A percentile compares a stretch with the other conserved stretches of the same genome.
These are phyloP conservation scores for Bufo bufo DNA, from an alignment of 2,113 vertebrate species.

Conservation along the genomic window DNA sequence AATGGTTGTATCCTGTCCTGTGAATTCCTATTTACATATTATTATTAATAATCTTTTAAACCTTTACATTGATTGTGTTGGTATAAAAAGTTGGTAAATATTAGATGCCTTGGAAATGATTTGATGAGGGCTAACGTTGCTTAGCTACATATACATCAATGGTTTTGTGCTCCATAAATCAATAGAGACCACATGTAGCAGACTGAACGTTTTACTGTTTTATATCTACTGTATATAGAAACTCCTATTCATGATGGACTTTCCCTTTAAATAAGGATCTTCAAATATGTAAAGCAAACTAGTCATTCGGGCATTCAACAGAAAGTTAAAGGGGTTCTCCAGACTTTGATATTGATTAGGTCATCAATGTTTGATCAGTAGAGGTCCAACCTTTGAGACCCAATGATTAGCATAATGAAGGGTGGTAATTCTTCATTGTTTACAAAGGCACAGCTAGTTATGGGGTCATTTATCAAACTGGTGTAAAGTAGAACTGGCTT, in stretches of 20 bases:
- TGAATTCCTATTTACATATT: neutral
- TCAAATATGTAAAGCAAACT: no score
- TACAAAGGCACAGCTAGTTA: neutral
- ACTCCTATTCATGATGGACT: no score
- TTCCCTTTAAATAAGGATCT: no score
- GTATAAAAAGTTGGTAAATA: conserved; percentile 34
- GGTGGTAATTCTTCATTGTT: neutral
- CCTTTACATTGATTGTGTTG: neutral
- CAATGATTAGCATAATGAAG: no score
- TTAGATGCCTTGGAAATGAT: conserved; percentile 1
- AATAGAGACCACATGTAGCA: neutral
- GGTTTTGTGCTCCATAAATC: conserved; percentile 7
- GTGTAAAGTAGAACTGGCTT: no score
- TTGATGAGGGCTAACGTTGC: conserved; percentile 17
- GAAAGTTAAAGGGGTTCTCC: neutral
- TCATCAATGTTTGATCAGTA: no score
- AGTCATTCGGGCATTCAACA: no score
- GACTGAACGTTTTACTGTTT: neutral
- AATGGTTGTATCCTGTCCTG: neutral
- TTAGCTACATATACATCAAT: conserved; percentile 1
- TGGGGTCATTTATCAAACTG: no score
- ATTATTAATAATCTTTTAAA: neutral
- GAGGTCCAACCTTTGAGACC: no score
- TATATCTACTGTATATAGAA: no score
- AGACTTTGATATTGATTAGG: neutral